A percentile compares a stretch with the other conserved stretches of the same genome.
Conservation (phyloP, 1,140 invertebrate species). For the Drosophila fuyamai region DNA sequence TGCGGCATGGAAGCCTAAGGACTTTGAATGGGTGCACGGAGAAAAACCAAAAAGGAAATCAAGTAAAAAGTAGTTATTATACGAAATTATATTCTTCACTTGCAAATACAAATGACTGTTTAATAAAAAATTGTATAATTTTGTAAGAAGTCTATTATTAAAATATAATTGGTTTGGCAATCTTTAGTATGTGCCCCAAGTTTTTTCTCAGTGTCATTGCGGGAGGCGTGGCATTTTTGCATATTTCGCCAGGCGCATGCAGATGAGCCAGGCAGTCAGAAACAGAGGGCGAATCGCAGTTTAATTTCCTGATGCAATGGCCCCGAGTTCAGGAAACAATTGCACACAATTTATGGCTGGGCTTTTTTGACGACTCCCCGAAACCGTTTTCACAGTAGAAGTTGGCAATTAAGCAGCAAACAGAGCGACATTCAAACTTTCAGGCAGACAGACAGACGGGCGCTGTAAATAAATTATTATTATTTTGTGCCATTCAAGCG, state of each 20-base stretch:
- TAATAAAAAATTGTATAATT: too few species aligned
- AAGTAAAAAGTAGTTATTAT: too few species aligned
- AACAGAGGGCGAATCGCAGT: constrained; percentile 25
- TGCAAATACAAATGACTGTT: too few species aligned
- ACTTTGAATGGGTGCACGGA: background rate
- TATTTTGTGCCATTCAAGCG: constrained; percentile 41
- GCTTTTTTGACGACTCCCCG: constrained; percentile 33
- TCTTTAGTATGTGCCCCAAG: background rate
- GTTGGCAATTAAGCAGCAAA: constrained; percentile 69
- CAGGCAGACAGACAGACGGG: constrained; percentile 23
- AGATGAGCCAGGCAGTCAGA: constrained; percentile 45
- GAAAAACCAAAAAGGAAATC: background rate
- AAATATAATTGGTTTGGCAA: background rate
- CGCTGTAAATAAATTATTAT: constrained; percentile 77
- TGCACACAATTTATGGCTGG: constrained; percentile 58
- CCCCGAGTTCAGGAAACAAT: constrained; percentile 69
- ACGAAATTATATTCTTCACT: too few species aligned
- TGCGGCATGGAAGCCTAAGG: background rate
- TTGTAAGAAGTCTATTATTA: too few species aligned
- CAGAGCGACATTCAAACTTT: constrained; percentile 40
- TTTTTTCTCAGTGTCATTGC: constrained; percentile 15
- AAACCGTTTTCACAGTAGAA: constrained; percentile 37
- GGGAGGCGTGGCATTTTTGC: constrained; percentile 53
- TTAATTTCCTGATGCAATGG: constrained; percentile 60
- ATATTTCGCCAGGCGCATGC: constrained; percentile 63